phyloP scores from a whole-genome alignment of 2,797 vertebrate genomes.

The Sitta carolinensis region DNA sequence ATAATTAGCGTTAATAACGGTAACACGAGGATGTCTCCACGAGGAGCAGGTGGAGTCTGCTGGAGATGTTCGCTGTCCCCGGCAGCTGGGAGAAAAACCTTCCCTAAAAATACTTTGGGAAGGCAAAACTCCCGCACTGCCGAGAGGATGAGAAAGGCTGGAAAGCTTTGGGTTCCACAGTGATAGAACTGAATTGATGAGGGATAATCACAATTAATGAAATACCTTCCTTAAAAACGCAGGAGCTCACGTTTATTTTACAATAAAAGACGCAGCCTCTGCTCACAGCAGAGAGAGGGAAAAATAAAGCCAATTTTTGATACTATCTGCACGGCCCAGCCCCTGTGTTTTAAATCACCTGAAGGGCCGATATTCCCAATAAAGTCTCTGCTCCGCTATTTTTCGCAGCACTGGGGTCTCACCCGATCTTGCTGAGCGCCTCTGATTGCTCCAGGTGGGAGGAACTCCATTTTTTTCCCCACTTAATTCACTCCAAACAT shows the following conservation, averaged over 20 bases:
- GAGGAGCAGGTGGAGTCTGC: not conserved
- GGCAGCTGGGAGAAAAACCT: not conserved
- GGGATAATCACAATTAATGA: fast-evolving
- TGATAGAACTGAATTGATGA: not conserved
- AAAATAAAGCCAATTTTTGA: not conserved
- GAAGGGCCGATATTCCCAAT: fast-evolving
- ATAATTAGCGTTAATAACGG: too few species aligned
- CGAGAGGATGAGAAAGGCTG: too few species aligned
- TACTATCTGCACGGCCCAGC: not conserved
- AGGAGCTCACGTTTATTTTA: not conserved
- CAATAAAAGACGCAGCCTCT: fast-evolving
- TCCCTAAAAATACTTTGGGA: not conserved
- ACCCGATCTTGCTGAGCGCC: not conserved
- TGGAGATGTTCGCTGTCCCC: not conserved
- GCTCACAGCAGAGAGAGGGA: too few species aligned
- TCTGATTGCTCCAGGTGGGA: fast-evolving
- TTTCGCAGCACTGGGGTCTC: too few species aligned
- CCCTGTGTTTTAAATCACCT: not conserved
- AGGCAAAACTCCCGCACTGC: not conserved
- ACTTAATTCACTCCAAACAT: not conserved
- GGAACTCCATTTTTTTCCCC: too few species aligned
- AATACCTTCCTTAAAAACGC: fast-evolving
- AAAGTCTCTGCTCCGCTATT: not conserved
- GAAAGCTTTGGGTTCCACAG: not conserved
- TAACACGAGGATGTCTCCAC: fast-evolving